These are phyloP conservation scores for Pyrochroa serraticornis DNA, from an alignment of 2,888 invertebrate genomes.

Conservation along the genomic window DNA sequence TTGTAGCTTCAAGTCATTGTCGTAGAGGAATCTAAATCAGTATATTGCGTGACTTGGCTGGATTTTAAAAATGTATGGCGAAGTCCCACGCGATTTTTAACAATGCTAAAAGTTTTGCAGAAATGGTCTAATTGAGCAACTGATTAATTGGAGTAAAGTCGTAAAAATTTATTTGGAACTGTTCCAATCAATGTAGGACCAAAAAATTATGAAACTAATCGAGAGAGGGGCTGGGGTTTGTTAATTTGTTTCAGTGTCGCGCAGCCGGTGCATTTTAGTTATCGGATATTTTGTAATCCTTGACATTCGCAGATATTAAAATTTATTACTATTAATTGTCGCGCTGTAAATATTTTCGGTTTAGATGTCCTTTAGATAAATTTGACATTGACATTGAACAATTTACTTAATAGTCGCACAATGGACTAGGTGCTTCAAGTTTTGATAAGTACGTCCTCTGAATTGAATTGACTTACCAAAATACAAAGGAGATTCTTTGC, in stretches of 20 bases:
- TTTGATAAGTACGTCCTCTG: slow-evolving; percentile 9
- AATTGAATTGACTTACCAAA: slow-evolving; percentile 70
- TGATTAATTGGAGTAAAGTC: too few species aligned
- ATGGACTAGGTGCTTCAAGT: slow-evolving; percentile 23
- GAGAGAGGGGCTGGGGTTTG: too few species aligned
- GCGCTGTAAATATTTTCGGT: slow-evolving; percentile 28
- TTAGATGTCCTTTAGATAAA: slow-evolving; percentile 31
- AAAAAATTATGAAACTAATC: too few species aligned
- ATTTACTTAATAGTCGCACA: slow-evolving; percentile 28
- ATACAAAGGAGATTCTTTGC: slow-evolving; percentile 89
- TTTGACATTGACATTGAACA: slow-evolving; percentile 33
- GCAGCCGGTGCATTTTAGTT: slow-evolving; percentile 1
- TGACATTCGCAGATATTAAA: slow-evolving; percentile 29
- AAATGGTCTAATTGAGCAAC: too few species aligned
- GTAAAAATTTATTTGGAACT: too few species aligned
- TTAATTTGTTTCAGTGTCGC: too few species aligned
- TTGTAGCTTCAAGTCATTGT: slow-evolving; percentile 1
- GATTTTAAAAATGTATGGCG: background rate
- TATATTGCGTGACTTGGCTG: slow-evolving; percentile 5
- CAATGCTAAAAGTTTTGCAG: too few species aligned
- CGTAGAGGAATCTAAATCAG: background rate
- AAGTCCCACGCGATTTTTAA: background rate
- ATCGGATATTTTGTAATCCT: slow-evolving; percentile 27
- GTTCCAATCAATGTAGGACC: too few species aligned
- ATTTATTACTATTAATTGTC: slow-evolving; percentile 32